Percentiles rank a stretch among this genome's conserved stretches.
These are phyloP conservation scores for Paralichthys olivaceus DNA, from an alignment of 2,113 vertebrate genomes.

Conservation along the genomic window DNA sequence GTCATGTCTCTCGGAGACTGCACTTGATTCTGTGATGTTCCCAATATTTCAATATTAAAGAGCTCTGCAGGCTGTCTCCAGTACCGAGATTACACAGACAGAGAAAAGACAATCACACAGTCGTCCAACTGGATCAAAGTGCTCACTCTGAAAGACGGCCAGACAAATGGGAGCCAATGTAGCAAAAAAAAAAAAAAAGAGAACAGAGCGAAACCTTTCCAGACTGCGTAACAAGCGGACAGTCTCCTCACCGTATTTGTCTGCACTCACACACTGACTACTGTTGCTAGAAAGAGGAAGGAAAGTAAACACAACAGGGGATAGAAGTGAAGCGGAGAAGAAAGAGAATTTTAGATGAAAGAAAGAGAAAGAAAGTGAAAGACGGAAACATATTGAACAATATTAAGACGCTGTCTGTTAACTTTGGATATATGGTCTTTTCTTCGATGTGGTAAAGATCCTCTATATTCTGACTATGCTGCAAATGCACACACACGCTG, in stretches of 20 bases:
- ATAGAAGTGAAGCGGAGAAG: background rate
- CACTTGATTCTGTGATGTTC: slow-evolving; percentile 33
- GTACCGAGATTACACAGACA: slow-evolving; percentile 13
- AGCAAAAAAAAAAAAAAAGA: background rate
- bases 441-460: background rate
- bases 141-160: slow-evolving; percentile 37
- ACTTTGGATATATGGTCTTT: background rate
- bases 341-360: background rate
- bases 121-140: slow-evolving; percentile 51
- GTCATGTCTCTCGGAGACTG: background rate
- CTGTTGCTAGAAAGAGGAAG: background rate
- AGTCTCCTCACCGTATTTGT: slow-evolving; percentile 12
- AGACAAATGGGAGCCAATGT: slow-evolving; percentile 42
- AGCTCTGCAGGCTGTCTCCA: slow-evolving; percentile 34
- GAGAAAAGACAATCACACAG: slow-evolving; percentile 43
- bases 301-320: background rate
- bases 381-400: background rate
- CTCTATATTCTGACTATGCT: background rate
- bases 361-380: background rate
- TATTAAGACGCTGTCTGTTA: background rate
- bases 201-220: slow-evolving; percentile 4
- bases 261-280: slow-evolving; percentile 8
- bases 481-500: background rate
- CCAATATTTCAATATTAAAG: slow-evolving; percentile 42
- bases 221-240: slow-evolving; percentile 1